A percentile compares a stretch with the other conserved stretches of the same genome.
phyloP scores from a whole-genome alignment of 2,113 vertebrate genomes.

The Myxocyprinus asiaticus region DNA sequence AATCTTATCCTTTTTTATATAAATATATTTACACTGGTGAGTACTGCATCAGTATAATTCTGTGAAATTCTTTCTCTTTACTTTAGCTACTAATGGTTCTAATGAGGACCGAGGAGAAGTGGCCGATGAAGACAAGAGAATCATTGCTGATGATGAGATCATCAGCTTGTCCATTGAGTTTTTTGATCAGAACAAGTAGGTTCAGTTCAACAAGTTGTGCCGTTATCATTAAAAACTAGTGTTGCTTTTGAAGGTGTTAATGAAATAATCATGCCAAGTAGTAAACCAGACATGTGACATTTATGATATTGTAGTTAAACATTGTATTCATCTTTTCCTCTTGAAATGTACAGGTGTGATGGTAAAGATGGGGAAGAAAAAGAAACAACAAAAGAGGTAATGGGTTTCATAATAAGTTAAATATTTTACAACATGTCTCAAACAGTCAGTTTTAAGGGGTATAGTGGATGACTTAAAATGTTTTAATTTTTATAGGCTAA shows the following conservation, averaged over 20 bases:
- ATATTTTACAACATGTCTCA: background rate
- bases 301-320: background rate
- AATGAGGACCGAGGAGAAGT: slow-evolving; percentile 98
- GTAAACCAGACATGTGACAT: background rate
- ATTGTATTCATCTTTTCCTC: background rate
- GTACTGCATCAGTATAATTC: background rate
- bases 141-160: slow-evolving; percentile 98
- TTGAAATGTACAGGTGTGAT: slow-evolving; percentile 63
- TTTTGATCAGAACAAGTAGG: slow-evolving; percentile 89
- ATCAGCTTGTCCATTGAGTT: slow-evolving; percentile 99
- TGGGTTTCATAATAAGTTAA: slow-evolving; percentile 42
- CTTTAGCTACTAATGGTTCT: slow-evolving; percentile 91
- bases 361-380: slow-evolving; percentile 80
- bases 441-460: background rate
- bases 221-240: background rate
- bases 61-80: background rate
- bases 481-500: slow-evolving; percentile 75
- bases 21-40: background rate
- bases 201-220: slow-evolving; percentile 11
- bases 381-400: slow-evolving; percentile 86
- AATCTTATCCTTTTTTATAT: background rate
- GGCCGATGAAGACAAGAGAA: slow-evolving; percentile 97
- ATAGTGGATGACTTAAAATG: background rate
- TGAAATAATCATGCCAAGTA: background rate
- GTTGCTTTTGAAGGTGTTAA: background rate